Base-by-base conservation (phyloP, 1,140 invertebrate species). In the Pogonomyrmex barbatus region DNA sequence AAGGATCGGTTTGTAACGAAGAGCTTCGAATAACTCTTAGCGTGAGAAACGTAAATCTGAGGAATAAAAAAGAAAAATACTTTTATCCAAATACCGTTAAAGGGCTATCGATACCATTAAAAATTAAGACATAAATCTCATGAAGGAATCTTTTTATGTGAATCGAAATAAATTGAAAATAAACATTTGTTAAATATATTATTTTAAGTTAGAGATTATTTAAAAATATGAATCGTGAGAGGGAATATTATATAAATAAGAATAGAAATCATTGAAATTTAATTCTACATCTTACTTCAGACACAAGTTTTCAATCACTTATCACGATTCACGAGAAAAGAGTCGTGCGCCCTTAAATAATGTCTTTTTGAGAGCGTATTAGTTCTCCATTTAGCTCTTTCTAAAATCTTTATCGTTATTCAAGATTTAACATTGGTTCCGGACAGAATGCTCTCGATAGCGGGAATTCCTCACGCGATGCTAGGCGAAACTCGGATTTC, bases 401-500 rank as follows among this genome's bases (percentile, higher is more conserved):
- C 5, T 17, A 6, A 2, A n/a, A 52, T 39, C 17, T 39, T 5
- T n/a, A 2, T 12, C 33, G 36, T n/a, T 30, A 10, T n/a, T 1
- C 10, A 73, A 54, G 17, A 39, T 54, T 73, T 54, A 73, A 73
- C 0, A 39, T 0, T 14, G 9, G 10, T 30, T 10, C 30, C 24
- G 24, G 24, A 68, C 33, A 39, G 52, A 56, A 24, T 42, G n/a
- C 36, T 56, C 17, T 24, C 24, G 24, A 24, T 24, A 56, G 45
- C 52, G n/a, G 12, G 17, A 56, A 24, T 9, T 56, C 10, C 17
- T 67, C 39, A 67, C 63, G 39, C 70, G 70, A 24, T 42, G 52
- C 5, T 56, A 56, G 24, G 42, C n/a, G 54, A 77, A 77, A 77
- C 54, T 62, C 39, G 56, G 17, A 63, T 60, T 24, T 60, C 12